A percentile compares a stretch with the other conserved stretches of the same genome.
These are phyloP conservation scores for Heliconius congener DNA, from an alignment of 1,140 invertebrate genomes.

Conservation along the genomic window DNA sequence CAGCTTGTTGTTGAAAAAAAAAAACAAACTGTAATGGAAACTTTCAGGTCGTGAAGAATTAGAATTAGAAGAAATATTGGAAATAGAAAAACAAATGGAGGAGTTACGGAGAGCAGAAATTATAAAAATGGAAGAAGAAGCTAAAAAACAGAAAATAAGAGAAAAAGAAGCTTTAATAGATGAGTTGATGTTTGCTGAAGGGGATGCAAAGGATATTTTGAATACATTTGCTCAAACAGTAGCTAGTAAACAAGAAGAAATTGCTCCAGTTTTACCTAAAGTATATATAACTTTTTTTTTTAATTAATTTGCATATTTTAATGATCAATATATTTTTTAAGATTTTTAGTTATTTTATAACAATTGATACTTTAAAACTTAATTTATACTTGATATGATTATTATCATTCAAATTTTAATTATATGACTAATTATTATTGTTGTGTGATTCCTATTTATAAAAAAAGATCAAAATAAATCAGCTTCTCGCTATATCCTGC, in stretches of 20 bases:
- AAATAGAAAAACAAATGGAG: slow-evolving; percentile 90
- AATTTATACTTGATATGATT: too few species aligned
- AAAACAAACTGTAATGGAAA: too few species aligned
- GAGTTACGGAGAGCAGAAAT: slow-evolving; percentile 85
- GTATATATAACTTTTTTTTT: slow-evolving; percentile 40
- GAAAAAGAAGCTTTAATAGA: slow-evolving; percentile 96
- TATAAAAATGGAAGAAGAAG: slow-evolving; percentile 85
- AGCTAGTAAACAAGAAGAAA: slow-evolving; percentile 85
- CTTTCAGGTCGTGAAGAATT: slow-evolving; percentile 84
- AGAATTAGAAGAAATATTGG: slow-evolving; percentile 93
- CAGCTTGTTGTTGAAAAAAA: too few species aligned
- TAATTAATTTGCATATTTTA: neutral
- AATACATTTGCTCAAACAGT: slow-evolving; percentile 89
- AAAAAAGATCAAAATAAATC: too few species aligned
- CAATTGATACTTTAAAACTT: too few species aligned
- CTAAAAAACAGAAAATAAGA: slow-evolving; percentile 91
- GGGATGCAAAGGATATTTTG: slow-evolving; percentile 93
- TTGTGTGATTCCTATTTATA: too few species aligned
- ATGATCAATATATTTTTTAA: too few species aligned
- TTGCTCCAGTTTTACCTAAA: slow-evolving; percentile 70
- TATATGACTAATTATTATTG: too few species aligned
- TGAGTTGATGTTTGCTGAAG: slow-evolving; percentile 95
- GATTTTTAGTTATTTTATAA: too few species aligned
- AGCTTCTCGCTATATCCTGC: too few species aligned
- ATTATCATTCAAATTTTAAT: too few species aligned